Evolutionary conservation across 37 sponge, comb jelly and placozoan species (phyloP).

Genomic region (Haliclona indistincta): DNA sequence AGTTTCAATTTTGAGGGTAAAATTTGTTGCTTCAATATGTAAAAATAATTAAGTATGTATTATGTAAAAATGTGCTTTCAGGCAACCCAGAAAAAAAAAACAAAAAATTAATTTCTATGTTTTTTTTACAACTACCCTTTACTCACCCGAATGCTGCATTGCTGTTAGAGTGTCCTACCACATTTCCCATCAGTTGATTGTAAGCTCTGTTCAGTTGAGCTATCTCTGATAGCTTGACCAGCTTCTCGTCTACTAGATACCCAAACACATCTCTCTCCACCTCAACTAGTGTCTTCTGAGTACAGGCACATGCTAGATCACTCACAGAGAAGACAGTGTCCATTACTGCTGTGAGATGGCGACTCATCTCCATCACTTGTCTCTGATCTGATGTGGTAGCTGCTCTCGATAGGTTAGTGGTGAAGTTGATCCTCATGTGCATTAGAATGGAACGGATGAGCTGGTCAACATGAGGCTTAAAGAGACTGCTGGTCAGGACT

Average conservation of each 20-base stretch:
- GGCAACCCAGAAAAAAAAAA: neutral
- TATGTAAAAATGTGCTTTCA: too few species aligned
- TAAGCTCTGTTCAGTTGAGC: slow-evolving; percentile 70
- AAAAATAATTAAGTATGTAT: too few species aligned
- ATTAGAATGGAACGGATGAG: slow-evolving; percentile 61
- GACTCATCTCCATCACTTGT: neutral
- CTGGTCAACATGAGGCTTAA: slow-evolving; percentile 69
- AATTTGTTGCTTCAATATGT: too few species aligned
- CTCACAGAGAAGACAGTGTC: slow-evolving; percentile 30
- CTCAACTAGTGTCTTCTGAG: slow-evolving; percentile 58
- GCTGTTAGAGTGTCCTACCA: slow-evolving; percentile 64
- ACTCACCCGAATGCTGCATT: slow-evolving; percentile 70
- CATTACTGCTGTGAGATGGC: neutral
- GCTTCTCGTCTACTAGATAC: slow-evolving; percentile 66
- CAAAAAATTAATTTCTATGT: too few species aligned
- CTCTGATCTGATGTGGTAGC: neutral
- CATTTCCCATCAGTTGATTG: slow-evolving; percentile 62
- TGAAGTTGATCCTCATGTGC: slow-evolving; percentile 73
- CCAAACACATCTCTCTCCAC: slow-evolving; percentile 59
- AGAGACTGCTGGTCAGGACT: too few species aligned
- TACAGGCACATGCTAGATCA: slow-evolving; percentile 30
- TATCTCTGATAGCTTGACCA: slow-evolving; percentile 59
- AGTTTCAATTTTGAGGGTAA: too few species aligned
- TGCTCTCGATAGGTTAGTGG: neutral
- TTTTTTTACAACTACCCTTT: too few species aligned